Evolutionary conservation across 1,140 invertebrate genomes (phyloP).

Genomic region (Bemisia tabaci): DNA sequence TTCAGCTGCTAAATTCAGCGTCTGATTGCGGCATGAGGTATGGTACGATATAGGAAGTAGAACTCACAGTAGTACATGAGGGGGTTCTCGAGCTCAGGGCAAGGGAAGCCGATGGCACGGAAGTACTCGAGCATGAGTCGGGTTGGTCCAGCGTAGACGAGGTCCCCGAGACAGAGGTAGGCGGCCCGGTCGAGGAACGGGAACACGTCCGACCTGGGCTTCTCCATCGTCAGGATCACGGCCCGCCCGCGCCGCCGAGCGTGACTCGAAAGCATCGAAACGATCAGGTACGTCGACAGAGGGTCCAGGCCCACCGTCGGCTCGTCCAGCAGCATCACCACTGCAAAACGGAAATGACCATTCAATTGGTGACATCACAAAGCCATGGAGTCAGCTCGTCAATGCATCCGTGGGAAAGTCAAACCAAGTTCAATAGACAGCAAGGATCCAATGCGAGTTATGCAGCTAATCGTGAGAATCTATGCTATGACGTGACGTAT

Average conservation of each 20-base stretch:
- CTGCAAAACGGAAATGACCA: conserved; percentile 49
- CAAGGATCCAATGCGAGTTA: too few species aligned
- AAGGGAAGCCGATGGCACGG: conserved; percentile 79
- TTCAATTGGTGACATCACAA: neutral
- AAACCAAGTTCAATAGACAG: too few species aligned
- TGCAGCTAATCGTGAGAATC: too few species aligned
- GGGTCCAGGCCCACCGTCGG: conserved; percentile 84
- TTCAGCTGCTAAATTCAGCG: too few species aligned
- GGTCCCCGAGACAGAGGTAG: conserved; percentile 74
- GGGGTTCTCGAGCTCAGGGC: conserved; percentile 81
- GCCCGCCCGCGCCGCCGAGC: conserved; percentile 80
- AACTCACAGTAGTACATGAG: conserved; percentile 84
- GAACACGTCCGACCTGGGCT: conserved; percentile 82
- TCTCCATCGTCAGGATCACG: conserved; percentile 80
- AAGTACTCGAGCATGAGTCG: conserved; percentile 83
- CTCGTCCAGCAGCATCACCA: conserved; percentile 78
- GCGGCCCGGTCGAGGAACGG: conserved; percentile 75
- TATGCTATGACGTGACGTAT: too few species aligned
- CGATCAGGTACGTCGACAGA: conserved; percentile 77
- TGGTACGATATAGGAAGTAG: too few species aligned
- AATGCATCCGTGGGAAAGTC: too few species aligned
- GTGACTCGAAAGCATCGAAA: conserved; percentile 83
- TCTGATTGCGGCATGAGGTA: too few species aligned
- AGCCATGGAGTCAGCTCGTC: too few species aligned
- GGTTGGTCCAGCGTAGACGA: conserved; percentile 81